Conservation (phyloP, 2,113 vertebrate species). For the Eudyptes chrysolophus region DNA sequence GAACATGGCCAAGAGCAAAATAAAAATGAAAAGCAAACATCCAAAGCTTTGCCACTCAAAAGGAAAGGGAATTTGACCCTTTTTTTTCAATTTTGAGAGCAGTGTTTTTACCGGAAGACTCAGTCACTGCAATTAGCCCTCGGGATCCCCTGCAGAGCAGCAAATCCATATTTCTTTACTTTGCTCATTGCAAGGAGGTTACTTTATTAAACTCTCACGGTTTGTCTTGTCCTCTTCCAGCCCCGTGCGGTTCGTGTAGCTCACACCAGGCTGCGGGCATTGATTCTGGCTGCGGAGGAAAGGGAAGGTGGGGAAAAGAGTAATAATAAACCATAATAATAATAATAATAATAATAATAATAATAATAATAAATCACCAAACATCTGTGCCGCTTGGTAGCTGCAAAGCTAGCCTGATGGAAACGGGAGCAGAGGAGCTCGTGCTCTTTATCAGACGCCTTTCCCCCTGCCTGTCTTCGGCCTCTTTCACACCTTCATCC, state of each 20-base stretch:
- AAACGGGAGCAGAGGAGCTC: background rate
- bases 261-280: accelerated
- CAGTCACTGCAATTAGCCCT: background rate
- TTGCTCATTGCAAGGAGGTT: background rate
- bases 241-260: accelerated
- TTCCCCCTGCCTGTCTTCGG: background rate
- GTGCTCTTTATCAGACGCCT: background rate
- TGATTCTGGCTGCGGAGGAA: background rate
- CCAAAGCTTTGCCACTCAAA: background rate
- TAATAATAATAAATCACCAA: background rate
- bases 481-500: background rate
- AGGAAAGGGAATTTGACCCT: background rate
- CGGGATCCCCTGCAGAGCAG: background rate
- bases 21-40: background rate
- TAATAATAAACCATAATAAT: background rate
- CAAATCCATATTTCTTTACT: background rate
- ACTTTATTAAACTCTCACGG: background rate
- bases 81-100: background rate
- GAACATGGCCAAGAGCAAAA: background rate
- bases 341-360: too few species aligned
- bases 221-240: background rate
- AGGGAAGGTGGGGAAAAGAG: background rate
- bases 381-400: background rate
- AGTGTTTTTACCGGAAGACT: background rate
- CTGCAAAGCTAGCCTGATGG: background rate